phyloP scores from a whole-genome alignment of 2,888 invertebrate species.

The Cylindroiulus punctatus region DNA sequence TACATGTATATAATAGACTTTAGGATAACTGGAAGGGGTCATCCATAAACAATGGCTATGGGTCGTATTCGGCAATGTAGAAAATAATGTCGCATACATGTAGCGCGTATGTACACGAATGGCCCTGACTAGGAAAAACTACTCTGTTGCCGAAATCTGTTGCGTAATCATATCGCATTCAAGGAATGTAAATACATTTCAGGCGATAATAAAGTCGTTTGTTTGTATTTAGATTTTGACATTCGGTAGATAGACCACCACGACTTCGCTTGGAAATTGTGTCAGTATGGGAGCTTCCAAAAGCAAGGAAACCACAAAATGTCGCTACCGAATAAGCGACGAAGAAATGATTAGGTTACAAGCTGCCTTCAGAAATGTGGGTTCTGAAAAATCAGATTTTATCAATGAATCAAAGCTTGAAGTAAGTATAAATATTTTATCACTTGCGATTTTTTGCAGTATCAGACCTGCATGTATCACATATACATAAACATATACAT shows the following conservation, averaged over 20 bases:
- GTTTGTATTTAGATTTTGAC: not conserved
- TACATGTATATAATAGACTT: too few relatives aligned
- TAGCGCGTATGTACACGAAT: too few relatives aligned
- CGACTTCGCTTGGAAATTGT: not conserved
- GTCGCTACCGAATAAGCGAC: not conserved
- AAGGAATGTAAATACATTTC: not conserved
- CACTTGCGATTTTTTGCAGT: not conserved
- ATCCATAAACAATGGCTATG: too few relatives aligned
- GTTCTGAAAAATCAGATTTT: not conserved
- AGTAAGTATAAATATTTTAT: not conserved
- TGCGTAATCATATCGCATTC: not conserved
- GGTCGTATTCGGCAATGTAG: not conserved
- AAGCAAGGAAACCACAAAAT: not conserved
- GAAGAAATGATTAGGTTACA: not conserved
- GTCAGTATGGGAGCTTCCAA: not conserved
- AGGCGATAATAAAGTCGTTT: not conserved
- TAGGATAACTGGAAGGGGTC: too few relatives aligned
- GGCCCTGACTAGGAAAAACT: too few relatives aligned
- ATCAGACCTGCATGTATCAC: too few relatives aligned
- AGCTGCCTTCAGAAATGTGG: not conserved
- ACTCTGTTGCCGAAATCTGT: not conserved
- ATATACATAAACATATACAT: too few relatives aligned
- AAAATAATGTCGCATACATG: too few relatives aligned
- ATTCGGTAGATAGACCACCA: not conserved
- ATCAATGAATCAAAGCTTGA: not conserved